A percentile compares a stretch with the other conserved stretches of the same genome.
phyloP scores from a whole-genome alignment of 2,113 vertebrate species.

The Grammomys dolichurus region DNA sequence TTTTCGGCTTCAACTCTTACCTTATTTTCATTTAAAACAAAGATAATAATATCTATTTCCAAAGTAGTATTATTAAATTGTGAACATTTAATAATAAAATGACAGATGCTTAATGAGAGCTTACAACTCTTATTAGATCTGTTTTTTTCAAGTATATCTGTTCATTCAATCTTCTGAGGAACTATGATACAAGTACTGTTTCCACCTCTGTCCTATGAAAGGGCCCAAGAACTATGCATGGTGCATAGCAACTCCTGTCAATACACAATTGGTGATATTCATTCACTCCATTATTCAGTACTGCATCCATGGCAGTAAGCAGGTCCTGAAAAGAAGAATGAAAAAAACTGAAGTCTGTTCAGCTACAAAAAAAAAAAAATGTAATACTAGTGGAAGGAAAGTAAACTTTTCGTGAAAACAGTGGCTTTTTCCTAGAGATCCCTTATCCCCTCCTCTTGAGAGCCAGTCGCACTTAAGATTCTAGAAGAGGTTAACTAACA shows the following conservation, averaged over 20 bases:
- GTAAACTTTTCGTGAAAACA: slow-evolving; percentile 49
- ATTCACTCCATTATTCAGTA: slow-evolving; percentile 62
- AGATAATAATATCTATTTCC: slow-evolving; percentile 41
- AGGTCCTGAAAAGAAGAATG: slow-evolving; percentile 51
- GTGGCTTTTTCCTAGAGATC: slow-evolving; percentile 10
- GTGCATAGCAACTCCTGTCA: background rate
- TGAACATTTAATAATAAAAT: slow-evolving; percentile 63
- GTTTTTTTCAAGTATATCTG: slow-evolving; percentile 31
- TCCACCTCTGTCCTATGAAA: slow-evolving; percentile 46
- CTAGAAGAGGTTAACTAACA: slow-evolving; percentile 68
- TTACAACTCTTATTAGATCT: slow-evolving; percentile 42
- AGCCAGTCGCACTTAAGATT: slow-evolving; percentile 54
- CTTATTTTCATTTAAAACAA: slow-evolving; percentile 35
- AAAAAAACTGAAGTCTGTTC: slow-evolving; percentile 60
- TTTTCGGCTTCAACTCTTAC: slow-evolving; percentile 54
- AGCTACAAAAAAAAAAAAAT: slow-evolving; percentile 40
- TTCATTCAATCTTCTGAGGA: slow-evolving; percentile 58
- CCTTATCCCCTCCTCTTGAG: slow-evolving; percentile 51
- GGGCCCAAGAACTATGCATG: slow-evolving; percentile 18
- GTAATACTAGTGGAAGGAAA: background rate
- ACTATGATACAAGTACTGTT: slow-evolving; percentile 22
- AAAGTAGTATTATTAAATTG: background rate
- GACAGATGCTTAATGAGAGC: slow-evolving; percentile 48
- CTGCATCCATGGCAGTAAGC: slow-evolving; percentile 27
- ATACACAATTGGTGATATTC: background rate